Evolutionary conservation across 1,140 invertebrate genomes (phyloP).

Genomic region (Pollicipes pollicipes): DNA sequence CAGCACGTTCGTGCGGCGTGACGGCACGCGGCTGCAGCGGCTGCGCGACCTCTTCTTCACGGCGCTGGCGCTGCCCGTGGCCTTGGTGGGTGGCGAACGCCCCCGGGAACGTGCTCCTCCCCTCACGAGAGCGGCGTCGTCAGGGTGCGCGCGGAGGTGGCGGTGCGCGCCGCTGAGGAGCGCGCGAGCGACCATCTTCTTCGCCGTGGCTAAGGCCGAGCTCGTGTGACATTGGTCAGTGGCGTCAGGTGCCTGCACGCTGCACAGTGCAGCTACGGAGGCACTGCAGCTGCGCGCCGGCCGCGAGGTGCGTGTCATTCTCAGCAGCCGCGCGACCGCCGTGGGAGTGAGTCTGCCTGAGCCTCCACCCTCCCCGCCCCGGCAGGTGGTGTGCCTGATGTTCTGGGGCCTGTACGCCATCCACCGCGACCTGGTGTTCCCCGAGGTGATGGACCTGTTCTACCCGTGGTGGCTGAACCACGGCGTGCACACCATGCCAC

Average conservation of each 20-base stretch:
- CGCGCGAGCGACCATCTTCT: no score
- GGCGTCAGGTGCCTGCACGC: no score
- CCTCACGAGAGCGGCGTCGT: no score
- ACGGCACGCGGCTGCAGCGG: background rate
- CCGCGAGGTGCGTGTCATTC: background rate
- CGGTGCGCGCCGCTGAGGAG: no score
- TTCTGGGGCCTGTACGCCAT: slow-evolving; percentile 72
- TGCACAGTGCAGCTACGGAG: no score
- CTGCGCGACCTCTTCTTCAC: slow-evolving; percentile 3
- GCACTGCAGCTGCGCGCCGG: no score
- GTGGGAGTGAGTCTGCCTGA: background rate
- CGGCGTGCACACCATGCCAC: slow-evolving; percentile 60
- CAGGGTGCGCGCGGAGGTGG: no score
- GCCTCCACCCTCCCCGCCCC: no score
- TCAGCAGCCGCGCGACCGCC: background rate
- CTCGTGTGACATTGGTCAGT: no score
- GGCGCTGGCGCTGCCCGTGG: background rate
- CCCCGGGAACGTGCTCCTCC: background rate
- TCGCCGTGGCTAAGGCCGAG: no score
- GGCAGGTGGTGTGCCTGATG: slow-evolving; percentile 60
- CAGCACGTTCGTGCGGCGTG: background rate
- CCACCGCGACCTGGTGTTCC: slow-evolving; percentile 69
- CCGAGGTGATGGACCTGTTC: slow-evolving; percentile 51
- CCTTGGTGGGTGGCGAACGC: background rate
- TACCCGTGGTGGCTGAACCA: slow-evolving; percentile 79